Base-by-base conservation (phyloP, 1,140 invertebrate species). In the Drosophila repletoides region DNA sequence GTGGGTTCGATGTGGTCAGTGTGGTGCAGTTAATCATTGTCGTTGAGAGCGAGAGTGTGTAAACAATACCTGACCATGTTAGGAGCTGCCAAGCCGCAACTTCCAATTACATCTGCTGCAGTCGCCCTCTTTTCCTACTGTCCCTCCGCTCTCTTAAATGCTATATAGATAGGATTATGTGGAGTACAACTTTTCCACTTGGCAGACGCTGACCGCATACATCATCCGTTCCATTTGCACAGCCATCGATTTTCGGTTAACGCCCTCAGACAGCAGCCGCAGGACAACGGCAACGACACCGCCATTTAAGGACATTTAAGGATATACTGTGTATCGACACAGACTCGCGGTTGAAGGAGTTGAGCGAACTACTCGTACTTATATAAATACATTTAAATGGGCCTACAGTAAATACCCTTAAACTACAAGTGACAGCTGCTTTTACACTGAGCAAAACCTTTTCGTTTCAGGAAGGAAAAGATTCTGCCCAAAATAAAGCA, bases 181-280 rank as follows among this genome's bases (percentile, higher is more conserved):
- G 74, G 28, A 68, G 53, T 31, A 55, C 56, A 74, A 71, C 61
- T 86, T 81, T 86, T 76, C 59, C 71, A 73, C 76, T 66, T 74
- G 74, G 65, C 79, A 80, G 76, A 61, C 67, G 55, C 48, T 56
- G 65, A 77, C 63, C 74, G 65, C 66, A 72, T 89, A 68, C 76
- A 88, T 84, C 88, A 88, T 88, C 88, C 88, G 58, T 86, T 88
- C 71, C 88, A 89, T 77, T 81, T 88, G 70, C 88, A 74, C 72
- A 72, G 73, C 40, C 68, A 88, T 88, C 77, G 77, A 72, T 90
- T 90, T 73, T 83, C 76, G 65, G 88, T 89, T 70, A 84, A 77
- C 65, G 88, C 67, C 63, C 72, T 65, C 59, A 49, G 22, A 15
- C 68, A 48, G 34, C 36, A 70, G 48, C 53, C 49, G 31, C 33